phyloP scores from a whole-genome alignment of 2,113 vertebrate genomes.

The Empidonax alnorum region DNA sequence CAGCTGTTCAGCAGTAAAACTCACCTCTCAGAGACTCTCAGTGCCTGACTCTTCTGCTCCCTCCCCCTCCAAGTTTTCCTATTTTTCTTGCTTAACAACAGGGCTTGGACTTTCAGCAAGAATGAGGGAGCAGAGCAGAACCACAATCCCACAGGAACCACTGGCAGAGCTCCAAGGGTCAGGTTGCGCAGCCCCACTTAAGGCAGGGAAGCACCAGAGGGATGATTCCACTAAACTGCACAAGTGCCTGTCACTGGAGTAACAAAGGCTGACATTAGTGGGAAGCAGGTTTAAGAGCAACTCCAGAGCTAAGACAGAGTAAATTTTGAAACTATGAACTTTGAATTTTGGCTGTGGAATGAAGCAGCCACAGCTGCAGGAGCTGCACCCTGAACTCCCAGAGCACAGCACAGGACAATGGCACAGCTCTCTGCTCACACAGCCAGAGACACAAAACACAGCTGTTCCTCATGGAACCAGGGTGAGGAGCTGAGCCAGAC shows the following conservation, averaged over 20 bases:
- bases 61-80: background rate
- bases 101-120: background rate
- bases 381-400: background rate
- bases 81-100: background rate
- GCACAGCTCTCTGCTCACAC: background rate
- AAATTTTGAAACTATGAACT: background rate
- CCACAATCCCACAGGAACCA: fast-evolving
- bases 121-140: background rate
- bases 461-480: background rate
- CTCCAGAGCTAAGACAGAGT: background rate
- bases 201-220: background rate
- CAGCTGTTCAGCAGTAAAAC: background rate
- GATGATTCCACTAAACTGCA: background rate
- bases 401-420: background rate
- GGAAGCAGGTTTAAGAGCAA: background rate
- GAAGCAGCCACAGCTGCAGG: background rate
- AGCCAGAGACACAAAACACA: background rate
- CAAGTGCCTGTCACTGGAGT: background rate
- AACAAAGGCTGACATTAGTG: background rate
- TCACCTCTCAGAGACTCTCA: background rate
- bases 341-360: background rate
- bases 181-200: background rate
- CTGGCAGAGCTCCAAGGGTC: background rate
- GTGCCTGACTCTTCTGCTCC: background rate
- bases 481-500: background rate